Evolutionary conservation across 2,797 vertebrate genomes (phyloP), one percentile per base, ranked within the genome.

Genomic region (Phataginus tricuspis): DNA sequence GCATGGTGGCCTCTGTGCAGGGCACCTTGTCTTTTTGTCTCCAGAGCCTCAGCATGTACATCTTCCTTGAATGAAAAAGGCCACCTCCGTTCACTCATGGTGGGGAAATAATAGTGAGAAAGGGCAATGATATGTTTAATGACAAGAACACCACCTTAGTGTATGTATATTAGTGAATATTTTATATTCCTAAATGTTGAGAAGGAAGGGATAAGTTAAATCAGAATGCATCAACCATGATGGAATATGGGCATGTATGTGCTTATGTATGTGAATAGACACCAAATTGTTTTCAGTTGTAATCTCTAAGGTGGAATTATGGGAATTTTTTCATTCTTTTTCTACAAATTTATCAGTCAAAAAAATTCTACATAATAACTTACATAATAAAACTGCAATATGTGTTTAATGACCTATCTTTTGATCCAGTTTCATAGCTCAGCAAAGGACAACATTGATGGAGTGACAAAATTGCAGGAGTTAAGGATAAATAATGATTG

Each of bases 1-100:
- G n/a, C 64, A 11, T 21, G 14, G n/a, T 75, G 16, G 37, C n/a
- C 55, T 37, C 49, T 4, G 34, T 0, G 2, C 4, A 3, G 25
- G 19, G 7, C 8, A 0, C 13, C 45, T 23, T 23, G 39, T n/a
- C 53, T 21, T 12, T 7, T 4, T 3, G 4, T 2, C 51, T 19
- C 75, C 19, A 14, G 87, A 53, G 53, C 7, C 15, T 27, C 29
- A 4, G 59, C 31, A 23, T 3, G 64, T 23, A 16, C 19, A 6
- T 37, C 87, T 71, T 64, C 34, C 11, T 25, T 34, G 42, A 78
- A 64, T 21, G 27, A 82, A 79, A 75, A 53, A 0, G 4, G 61
- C 27, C 27, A 15, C 0, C 4, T 34, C 66, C 45, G 14, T 49
- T 45, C 72, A 2, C 61, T 51, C 31, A 12, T 7, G 29, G 5